Base-by-base conservation (phyloP, 2,888 invertebrate genomes). In the Andrena trimmerana region DNA sequence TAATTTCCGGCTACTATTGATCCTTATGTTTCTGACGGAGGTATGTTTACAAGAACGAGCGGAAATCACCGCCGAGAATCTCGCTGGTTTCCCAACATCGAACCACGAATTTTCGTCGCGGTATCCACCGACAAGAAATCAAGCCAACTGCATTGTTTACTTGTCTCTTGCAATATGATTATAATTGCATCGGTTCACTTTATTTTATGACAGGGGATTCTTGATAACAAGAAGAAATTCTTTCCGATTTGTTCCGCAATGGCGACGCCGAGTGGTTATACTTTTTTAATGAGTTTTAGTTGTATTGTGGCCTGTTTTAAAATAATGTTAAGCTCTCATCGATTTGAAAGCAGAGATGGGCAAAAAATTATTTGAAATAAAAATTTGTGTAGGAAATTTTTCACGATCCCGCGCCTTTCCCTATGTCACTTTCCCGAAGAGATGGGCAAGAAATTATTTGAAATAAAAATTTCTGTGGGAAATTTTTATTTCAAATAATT, bases 1-100 rank as follows among this genome's bases (percentile, higher is more conserved):
- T 79, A 80, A 80, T 81, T 81, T 81, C 81, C 80, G 73, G 68
- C 42, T 31, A 31, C 57, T 81, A 81, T 81, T 68, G 81, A 79
- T 73, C 81, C 81, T 79, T 80, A 69, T 66, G 81, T 80, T 80
- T 59, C 80, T 59, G 42, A 16, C 8, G 33, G 31, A 31, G 66
- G 27, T 62, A 72, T 62, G 71, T 79, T 79, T 67, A 54, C 79
- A 80, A 72, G 80, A 79, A 81, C n/a, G 33, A 27, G 3, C 54
- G 79, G 60, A 71, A 78, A 1, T 27, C 52, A n/a, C 54, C 24
- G 36, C 42, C 6, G n/a, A 20, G 50, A 60, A 71, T 52, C 52
- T 48, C 48, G 48, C 60, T 8, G 65, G 36, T 24, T n/a, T 16
- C 59, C 70, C 20, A 54, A 59, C 72, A 70, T 78, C 20, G n/a